Base-by-base conservation (phyloP, 1,140 invertebrate genomes). In the Neodiprion fabricii region DNA sequence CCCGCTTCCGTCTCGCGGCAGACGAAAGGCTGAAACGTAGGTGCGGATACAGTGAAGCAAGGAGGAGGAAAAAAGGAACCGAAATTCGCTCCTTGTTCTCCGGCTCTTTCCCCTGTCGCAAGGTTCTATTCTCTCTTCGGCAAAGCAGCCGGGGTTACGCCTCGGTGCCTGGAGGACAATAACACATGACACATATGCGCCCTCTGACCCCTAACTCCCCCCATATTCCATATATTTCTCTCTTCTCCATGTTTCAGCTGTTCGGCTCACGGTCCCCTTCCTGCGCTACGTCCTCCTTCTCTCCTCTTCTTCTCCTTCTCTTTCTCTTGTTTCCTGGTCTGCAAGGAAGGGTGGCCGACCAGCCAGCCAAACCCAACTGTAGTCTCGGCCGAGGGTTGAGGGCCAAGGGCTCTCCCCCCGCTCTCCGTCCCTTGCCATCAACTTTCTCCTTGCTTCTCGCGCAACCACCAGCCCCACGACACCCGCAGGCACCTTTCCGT, bases 111-210 rank as follows among this genome's bases (percentile, higher is more conserved):
- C 28, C 28, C 28, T 40, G 28, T 40, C 28, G 28, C 28, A 40
- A 40, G 28, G 28, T 40, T 40, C 28, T 40, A 3, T n/a, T 61
- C 53, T 61, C 53, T 61, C n/a, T 61, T 61, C 53, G 11, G 53
- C 53, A 5, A 17, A 17, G 53, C n/a, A 21, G 17, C 11, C 9
- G 67, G 61, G 67, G 67, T 69, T 69, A 9, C 61, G 61, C 67
- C 40, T 21, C 21, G 67, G 67, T 69, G 67, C 67, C 67, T 10
- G 67, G 67, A 69, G 67, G 67, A 69, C 67, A 69, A 69, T 69
- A 69, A 69, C 67, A 69, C 67, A 69, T 69, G 67, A 69, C 67
- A 69, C 67, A 69, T 69, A 69, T 69, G 67, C 67, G 67, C 21
- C 67, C 40, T 23, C 67, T 69, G 40, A 69, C 67, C 67, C 67